A percentile compares a stretch with the other conserved stretches of the same genome.
phyloP scores from a whole-genome alignment of 2,888 invertebrate genomes.

The Amblyjoppa fuscipennis region DNA sequence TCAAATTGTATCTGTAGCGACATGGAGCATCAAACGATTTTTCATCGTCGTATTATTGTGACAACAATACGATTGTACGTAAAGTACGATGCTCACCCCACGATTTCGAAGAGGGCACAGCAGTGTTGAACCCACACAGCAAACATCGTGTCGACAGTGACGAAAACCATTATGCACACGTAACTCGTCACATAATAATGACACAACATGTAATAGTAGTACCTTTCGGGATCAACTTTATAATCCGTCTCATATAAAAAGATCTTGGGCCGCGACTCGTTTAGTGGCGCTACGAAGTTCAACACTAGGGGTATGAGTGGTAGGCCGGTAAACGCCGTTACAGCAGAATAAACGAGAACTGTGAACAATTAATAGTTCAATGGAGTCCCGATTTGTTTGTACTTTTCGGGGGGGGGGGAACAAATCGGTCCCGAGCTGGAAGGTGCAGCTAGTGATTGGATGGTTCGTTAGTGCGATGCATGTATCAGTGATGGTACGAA shows the following conservation, averaged over 20 bases:
- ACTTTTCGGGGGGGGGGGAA: no score
- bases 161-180: constrained; percentile 50
- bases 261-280: constrained; percentile 63
- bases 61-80: neutral
- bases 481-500: no score
- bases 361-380: neutral
- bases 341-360: constrained; percentile 29
- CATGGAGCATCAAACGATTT: neutral
- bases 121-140: constrained; percentile 64
- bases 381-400: no score
- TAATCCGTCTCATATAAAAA: constrained; percentile 66
- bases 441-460: no score
- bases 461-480: no score
- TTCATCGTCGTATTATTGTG: neutral
- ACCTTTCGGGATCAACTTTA: constrained; percentile 67
- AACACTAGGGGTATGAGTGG: constrained; percentile 61
- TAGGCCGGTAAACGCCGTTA: constrained; percentile 31
- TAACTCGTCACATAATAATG: constrained; percentile 60
- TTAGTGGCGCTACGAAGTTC: constrained; percentile 65
- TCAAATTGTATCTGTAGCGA: constrained; percentile 24
- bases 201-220: constrained; percentile 61
- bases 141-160: constrained; percentile 59
- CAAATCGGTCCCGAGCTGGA: no score
- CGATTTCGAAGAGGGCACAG: constrained; percentile 67
- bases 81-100: constrained; percentile 48